A percentile compares a stretch with the other conserved stretches of the same genome.
Evolutionary conservation across 2,113 vertebrate genomes (phyloP).

Genomic region (Channa maculata): DNA sequence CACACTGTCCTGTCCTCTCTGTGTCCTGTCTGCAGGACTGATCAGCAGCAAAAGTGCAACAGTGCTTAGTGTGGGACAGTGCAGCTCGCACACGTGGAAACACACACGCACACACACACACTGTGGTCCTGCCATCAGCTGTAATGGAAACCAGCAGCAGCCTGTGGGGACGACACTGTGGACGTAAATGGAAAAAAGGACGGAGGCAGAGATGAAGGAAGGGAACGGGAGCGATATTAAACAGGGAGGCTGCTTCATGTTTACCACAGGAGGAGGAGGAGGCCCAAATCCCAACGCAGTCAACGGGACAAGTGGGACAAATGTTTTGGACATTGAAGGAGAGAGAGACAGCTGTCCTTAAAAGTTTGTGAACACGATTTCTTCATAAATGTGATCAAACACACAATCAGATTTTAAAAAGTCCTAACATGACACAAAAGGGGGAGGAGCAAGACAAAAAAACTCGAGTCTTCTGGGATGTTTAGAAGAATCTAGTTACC

Average conservation of each 20-base stretch:
- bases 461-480: no score
- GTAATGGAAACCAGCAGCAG: constrained; percentile 43
- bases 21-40: no score
- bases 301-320: no score
- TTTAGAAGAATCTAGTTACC: no score
- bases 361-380: no score
- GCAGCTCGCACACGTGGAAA: not conserved
- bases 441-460: no score
- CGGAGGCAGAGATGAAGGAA: constrained; percentile 6
- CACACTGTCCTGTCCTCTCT: no score
- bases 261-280: not conserved
- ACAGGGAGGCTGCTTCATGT: constrained; percentile 13
- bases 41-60: not conserved
- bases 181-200: constrained; percentile 36
- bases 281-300: not conserved
- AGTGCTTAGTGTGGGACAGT: not conserved
- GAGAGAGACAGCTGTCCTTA: no score
- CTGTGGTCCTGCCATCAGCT: constrained; percentile 2
- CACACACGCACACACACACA: constrained; percentile 4
- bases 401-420: no score
- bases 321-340: no score
- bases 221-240: constrained; percentile 8
- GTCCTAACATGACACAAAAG: no score
- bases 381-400: no score
- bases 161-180: constrained; percentile 33